Base-by-base conservation (phyloP, 2,113 vertebrate genomes). In the Ginglymostoma cirratum region DNA sequence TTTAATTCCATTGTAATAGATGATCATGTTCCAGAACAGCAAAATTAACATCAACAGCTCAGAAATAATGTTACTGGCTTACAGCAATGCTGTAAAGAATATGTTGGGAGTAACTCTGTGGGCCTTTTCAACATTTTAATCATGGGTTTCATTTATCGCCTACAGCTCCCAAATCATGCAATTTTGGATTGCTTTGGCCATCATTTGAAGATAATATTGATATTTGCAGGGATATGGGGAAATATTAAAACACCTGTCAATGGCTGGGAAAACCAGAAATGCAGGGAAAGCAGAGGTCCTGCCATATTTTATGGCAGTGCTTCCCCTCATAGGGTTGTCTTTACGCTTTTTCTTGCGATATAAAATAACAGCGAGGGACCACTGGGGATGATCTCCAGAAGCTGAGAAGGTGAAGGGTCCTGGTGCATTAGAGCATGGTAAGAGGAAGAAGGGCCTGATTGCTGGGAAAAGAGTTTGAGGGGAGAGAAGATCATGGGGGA, bases 1-100 rank as follows among this genome's bases (percentile, higher is more conserved):
- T 93, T 93, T 93, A 93, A 93, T 67, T 93, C 67, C 89, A 23
- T 61, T 38, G 89, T 61, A 92, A 92, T 66, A 61, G n/a, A 65
- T 66, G 38, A 92, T 92, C 61, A 38, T 66, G 5, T 61, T 38
- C 17, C 17, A 66, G 34, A 6, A 17, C 5, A 38, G 61, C n/a
- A 66, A 93, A 38, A 93, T 93, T 66, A 93, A 66, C 38, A 67
- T 93, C 89, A 38, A 38, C 61, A 66, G 61, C n/a, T 65, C 21
- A 24, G 38, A n/a, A 38, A 38, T 67, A n/a, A 93, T 10, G 52
- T 89, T 90, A 65, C 87, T 34, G 17, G 61, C 30, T 66, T 61
- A 66, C 34, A 66, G 61, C 61, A 38, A 34, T 66, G n/a, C 1
- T 21, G 89, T n/a, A 38, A 93, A 15, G 38, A 83, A 4, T 83